Evolutionary conservation across 1,140 invertebrate species (phyloP), one percentile per base, ranked within the genome.

Genomic region (Nomia melanderi): DNA sequence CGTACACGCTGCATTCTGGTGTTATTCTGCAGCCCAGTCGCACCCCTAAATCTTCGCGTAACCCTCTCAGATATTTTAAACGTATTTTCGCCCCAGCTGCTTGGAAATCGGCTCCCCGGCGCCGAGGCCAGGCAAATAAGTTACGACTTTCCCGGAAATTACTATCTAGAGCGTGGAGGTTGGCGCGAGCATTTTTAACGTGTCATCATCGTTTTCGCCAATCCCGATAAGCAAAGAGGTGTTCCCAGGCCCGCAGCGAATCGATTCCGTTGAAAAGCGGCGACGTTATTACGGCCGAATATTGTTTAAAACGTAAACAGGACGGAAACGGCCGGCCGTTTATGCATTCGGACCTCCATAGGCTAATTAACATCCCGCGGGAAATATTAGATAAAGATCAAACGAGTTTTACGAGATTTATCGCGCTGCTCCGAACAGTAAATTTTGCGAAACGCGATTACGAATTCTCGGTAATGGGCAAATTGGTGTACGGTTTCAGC

Each of bases 251-350:
- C 33, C 50, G n/a, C 29, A 25, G 36, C 62, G 23, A 56, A 74
- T 74, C 72, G 62, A 66, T 74, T 74, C 9, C 25, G 63, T 74
- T n/a, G 44, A 29, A 31, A 29, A 39, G 36, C 70, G n/a, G 41
- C 39, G n/a, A 29, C 62, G 62, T 74, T 57, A 56, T 74, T 74
- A 74, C 41, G 23, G 36, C 44, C 25, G 33, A 53, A 74, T 74
- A 74, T 74, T 74, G 47, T 74, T 66, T 41, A 56, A 74, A 54
- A 54, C 1, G n/a, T 47, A 74, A 65, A 74, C 71, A 39, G 31
- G 9, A 12, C 12, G 20, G 0, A 33, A n/a, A 12, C 12, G n/a
- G 0, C 25, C 14, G 4, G 8, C 2, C 7, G 12, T 71, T 59
- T 44, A 59, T 60, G 23, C n/a, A 39, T 36, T n/a, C n/a, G 44